phyloP scores from a whole-genome alignment of 2,797 vertebrate species.

The Emydoidea blandingii region DNA sequence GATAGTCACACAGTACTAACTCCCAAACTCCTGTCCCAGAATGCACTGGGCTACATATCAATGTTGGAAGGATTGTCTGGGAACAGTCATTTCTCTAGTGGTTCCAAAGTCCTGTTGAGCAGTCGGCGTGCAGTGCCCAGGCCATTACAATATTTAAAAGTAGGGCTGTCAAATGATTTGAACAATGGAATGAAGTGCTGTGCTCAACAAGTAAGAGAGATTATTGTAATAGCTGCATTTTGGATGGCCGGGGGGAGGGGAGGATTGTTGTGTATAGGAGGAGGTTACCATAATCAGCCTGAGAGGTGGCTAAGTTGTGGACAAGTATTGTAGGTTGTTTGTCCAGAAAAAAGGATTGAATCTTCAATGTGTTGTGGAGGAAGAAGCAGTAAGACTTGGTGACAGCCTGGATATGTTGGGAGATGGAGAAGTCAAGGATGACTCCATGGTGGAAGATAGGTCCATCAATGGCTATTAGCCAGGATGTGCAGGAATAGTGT shows the following conservation, averaged over 20 bases:
- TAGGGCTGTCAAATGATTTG: background rate
- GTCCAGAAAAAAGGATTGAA: background rate
- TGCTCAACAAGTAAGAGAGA: background rate
- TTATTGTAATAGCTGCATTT: background rate
- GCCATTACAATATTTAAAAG: background rate
- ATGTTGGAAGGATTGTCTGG: background rate
- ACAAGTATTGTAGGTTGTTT: background rate
- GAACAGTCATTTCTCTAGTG: background rate
- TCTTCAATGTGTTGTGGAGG: background rate
- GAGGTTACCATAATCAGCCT: background rate
- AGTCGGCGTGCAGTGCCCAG: background rate
- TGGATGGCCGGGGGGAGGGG: background rate
- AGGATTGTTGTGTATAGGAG: background rate
- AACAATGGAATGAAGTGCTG: no score
- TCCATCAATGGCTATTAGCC: no score
- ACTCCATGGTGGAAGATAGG: background rate
- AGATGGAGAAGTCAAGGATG: background rate
- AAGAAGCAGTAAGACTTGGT: background rate
- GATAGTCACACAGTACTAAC: accelerated
- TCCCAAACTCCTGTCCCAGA: conserved; percentile 23
- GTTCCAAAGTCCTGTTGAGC: background rate
- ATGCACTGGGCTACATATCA: accelerated
- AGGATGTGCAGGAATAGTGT: no score
- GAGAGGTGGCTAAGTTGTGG: background rate
- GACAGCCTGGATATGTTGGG: background rate